Evolutionary conservation across 2,888 invertebrate genomes (phyloP).

Genomic region (Amiota communis): DNA sequence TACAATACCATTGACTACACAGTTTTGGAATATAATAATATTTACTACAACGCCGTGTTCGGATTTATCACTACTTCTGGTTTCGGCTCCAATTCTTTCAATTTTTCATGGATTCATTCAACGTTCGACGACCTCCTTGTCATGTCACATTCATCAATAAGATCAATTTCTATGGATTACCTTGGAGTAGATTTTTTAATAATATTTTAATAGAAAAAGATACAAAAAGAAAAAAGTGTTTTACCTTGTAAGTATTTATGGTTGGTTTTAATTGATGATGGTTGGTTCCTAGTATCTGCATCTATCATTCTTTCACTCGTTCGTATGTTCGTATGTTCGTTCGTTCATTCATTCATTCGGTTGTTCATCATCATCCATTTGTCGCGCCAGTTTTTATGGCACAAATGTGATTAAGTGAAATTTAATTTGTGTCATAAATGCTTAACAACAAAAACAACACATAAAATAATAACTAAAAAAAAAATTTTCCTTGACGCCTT

Average conservation of each 20-base stretch:
- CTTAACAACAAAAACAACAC: conserved; percentile 33
- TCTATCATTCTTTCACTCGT: neutral
- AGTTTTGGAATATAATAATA: no score
- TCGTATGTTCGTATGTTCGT: neutral
- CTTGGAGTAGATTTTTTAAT: no score
- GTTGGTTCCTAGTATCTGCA: conserved; percentile 49
- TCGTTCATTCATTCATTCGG: neutral
- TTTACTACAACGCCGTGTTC: no score
- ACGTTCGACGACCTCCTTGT: no score
- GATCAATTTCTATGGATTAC: no score
- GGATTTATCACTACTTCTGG: no score
- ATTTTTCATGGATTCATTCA: no score
- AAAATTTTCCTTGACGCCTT: conserved; percentile 56
- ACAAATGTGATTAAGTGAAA: conserved; percentile 54
- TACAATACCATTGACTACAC: no score
- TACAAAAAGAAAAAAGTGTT: conserved; percentile 13
- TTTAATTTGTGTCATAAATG: conserved; percentile 61
- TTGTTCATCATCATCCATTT: conserved; percentile 36
- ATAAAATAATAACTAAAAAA: neutral
- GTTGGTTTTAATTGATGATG: conserved; percentile 55
- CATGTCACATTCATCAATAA: no score
- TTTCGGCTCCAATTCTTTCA: no score
- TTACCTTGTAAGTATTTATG: conserved; percentile 7
- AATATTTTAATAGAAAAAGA: neutral
- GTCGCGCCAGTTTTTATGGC: conserved; percentile 37